Evolutionary conservation across 1,140 invertebrate species (phyloP).

Genomic region (Euwallacea fornicatus): DNA sequence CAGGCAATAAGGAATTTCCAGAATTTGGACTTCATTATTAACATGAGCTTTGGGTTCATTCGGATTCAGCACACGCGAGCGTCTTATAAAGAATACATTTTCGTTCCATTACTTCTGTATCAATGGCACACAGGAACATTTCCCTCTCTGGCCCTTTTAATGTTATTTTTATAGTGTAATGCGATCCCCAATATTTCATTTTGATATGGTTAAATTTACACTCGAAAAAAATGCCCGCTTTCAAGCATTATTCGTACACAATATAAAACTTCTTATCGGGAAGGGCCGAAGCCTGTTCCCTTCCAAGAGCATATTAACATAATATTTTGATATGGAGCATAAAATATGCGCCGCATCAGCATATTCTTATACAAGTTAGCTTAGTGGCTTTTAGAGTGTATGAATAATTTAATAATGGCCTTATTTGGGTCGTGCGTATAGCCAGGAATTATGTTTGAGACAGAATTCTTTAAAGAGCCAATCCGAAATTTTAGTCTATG

Average conservation of each 20-base stretch:
- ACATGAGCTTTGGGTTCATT: too few relatives aligned
- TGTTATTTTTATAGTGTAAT: too few relatives aligned
- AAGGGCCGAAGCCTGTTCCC: slow-evolving; percentile 4
- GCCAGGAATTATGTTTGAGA: too few relatives aligned
- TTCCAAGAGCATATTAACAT: slow-evolving; percentile 25
- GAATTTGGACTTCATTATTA: too few relatives aligned
- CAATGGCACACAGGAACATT: too few relatives aligned
- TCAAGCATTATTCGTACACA: slow-evolving; percentile 18
- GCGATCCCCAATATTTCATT: background rate
- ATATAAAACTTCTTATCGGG: slow-evolving; percentile 28
- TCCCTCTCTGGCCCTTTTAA: too few relatives aligned
- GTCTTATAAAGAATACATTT: too few relatives aligned
- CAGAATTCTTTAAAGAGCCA: too few relatives aligned
- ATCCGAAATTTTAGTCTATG: too few relatives aligned
- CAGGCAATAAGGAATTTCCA: too few relatives aligned
- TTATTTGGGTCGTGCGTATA: background rate
- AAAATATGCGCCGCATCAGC: slow-evolving; percentile 33
- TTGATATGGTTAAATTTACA: slow-evolving; percentile 14
- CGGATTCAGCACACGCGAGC: too few relatives aligned
- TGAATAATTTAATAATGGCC: slow-evolving; percentile 34
- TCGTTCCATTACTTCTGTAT: too few relatives aligned
- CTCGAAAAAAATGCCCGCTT: background rate
- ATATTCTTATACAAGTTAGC: slow-evolving; percentile 20
- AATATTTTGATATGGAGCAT: slow-evolving; percentile 31
- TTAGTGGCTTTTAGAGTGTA: slow-evolving; percentile 30